These are phyloP conservation scores for Microcebus griseorufus DNA, from an alignment of 2,113 vertebrate genomes.

Conservation along the genomic window DNA sequence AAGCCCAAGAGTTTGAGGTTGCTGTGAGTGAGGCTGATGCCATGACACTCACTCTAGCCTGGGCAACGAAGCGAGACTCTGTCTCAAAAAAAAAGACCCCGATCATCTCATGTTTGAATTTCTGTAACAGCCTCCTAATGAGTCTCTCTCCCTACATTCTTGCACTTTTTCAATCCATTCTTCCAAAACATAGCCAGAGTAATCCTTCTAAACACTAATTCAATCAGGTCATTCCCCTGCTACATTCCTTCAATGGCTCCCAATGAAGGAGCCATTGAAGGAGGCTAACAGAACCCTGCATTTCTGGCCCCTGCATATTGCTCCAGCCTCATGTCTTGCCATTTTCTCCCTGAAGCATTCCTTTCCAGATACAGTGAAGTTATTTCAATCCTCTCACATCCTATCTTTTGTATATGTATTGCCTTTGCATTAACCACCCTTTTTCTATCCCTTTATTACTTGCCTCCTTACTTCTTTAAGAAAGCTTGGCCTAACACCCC, in stretches of 20 bases:
- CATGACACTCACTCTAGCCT: too few relatives aligned
- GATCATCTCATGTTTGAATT: background rate
- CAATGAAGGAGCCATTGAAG: background rate
- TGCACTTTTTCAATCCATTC: background rate
- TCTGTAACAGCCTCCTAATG: background rate
- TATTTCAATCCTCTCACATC: background rate
- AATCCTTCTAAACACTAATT: background rate
- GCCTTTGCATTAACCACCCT: background rate
- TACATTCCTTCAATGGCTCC: background rate
- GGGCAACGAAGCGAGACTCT: too few relatives aligned
- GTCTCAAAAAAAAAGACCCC: background rate
- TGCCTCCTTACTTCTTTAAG: background rate
- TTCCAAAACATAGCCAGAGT: background rate
- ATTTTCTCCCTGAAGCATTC: background rate
- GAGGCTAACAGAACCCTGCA: background rate
- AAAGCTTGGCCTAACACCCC: background rate
- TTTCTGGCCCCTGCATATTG: background rate
- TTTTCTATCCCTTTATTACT: background rate
- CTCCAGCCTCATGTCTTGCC: background rate
- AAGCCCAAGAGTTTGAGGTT: too few relatives aligned
- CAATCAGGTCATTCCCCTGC: background rate
- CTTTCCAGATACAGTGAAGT: background rate
- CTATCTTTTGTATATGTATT: background rate
- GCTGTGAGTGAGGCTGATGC: too few relatives aligned
- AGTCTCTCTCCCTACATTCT: background rate